Base-by-base conservation (phyloP, 37 sponge, comb jelly and placozoan species). In the Eunapius fragilis region DNA sequence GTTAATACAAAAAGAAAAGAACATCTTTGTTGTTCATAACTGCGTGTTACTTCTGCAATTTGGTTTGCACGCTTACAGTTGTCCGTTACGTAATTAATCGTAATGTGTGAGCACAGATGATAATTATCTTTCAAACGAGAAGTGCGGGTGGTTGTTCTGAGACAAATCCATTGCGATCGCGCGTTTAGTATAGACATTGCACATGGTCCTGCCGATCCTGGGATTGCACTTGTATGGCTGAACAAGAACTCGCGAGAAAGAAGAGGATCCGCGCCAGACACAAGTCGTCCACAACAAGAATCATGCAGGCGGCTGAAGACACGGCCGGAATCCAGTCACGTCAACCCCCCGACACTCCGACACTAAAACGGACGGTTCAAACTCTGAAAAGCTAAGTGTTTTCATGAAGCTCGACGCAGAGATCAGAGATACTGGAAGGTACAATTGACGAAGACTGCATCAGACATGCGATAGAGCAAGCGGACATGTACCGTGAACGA, bases 261-360 rank as follows among this genome's bases (percentile, higher is more conserved):
- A 81, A 81, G 72, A 81, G 33, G 47, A 81, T 81, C 34, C 71
- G 82, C 31, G 70, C 71, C 9, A 71, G 82, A 25, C 82, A 81
- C 38, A 31, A 34, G 69, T 69, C 71, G n/a, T n/a, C 71, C 3
- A 36, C 82, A 6, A 81, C 82, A 36, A 3, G 82, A 33, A 68
- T 68, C 71, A 35, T 81, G 47, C 37, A 25, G 37, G 33, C 71
- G 69, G 25, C 25, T 70, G 71, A 68, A 69, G 22, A 24, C 31
- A 25, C n/a, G n/a, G n/a, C n/a, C 33, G 37, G 72, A 68, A 25
- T 70, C 32, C 3, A 71, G 69, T 34, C 4, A 69, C 31, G 31
- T 25, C 33, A 24, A 74, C 25, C 50, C 38, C 22, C n/a, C n/a
- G n/a, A n/a, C n/a, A n/a, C n/a, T n/a, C 28, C 41, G 58, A 74